Evolutionary conservation across 2,888 invertebrate species (phyloP).

Genomic region (Synergus gifuensis): DNA sequence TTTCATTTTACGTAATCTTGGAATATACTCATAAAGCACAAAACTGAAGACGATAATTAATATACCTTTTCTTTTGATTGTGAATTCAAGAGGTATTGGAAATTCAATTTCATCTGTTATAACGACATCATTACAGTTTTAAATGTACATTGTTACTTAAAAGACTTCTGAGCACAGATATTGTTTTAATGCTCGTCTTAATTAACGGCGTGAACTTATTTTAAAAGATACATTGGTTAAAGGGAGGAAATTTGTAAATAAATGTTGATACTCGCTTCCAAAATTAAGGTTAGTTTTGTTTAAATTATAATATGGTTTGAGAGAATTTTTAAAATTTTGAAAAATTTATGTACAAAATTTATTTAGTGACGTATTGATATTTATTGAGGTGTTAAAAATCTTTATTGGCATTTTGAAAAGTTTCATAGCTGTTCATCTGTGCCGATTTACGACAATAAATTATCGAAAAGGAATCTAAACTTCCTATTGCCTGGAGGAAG

Average conservation of each 20-base stretch:
- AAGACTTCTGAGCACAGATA: not conserved
- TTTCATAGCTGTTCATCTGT: not conserved
- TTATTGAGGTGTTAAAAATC: not conserved
- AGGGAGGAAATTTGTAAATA: not conserved
- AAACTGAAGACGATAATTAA: not conserved
- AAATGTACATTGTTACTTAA: conserved; percentile 8
- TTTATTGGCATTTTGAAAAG: not conserved
- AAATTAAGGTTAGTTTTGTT: too few species aligned
- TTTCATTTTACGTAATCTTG: not conserved
- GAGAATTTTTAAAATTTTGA: too few species aligned
- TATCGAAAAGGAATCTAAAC: not conserved
- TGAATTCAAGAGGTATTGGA: not conserved
- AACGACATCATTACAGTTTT: conserved; percentile 26
- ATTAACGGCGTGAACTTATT: not conserved
- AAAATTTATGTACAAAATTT: not conserved
- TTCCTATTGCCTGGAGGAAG: not conserved
- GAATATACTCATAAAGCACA: not conserved
- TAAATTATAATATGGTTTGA: too few species aligned
- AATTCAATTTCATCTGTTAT: conserved; percentile 19
- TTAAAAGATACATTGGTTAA: not conserved
- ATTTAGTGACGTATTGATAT: not conserved
- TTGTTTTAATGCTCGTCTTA: conserved; percentile 7
- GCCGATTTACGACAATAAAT: not conserved
- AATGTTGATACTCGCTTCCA: not conserved
- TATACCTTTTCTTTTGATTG: not conserved